phyloP scores from a whole-genome alignment of 2,113 vertebrate genomes.

The Podiceps cristatus region DNA sequence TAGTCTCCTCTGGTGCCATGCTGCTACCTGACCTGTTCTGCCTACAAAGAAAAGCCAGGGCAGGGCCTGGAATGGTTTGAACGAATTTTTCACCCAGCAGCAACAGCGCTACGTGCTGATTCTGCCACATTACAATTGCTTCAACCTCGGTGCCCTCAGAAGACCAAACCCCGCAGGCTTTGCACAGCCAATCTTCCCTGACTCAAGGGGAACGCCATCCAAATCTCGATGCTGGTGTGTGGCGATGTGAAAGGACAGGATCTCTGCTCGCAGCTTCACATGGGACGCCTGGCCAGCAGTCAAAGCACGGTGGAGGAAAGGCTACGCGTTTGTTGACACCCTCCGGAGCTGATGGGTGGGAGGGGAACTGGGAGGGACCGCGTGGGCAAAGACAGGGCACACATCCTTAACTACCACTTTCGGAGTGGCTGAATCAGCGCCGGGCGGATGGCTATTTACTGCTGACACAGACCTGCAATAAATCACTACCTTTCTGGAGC shows the following conservation, averaged over 20 bases:
- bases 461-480: slow-evolving; percentile 34
- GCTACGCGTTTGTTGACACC: background rate
- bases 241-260: background rate
- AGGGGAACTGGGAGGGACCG: background rate
- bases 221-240: rapidly evolving
- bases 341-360: background rate
- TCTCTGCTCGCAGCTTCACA: background rate
- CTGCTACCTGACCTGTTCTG: slow-evolving; percentile 13
- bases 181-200: background rate
- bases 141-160: background rate
- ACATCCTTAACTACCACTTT: background rate
- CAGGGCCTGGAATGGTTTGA: background rate
- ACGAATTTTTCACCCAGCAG: background rate
- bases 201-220: background rate
- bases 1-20: background rate
- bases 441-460: background rate
- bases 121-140: background rate
- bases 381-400: background rate
- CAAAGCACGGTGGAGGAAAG: background rate
- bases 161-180: background rate
- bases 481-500: slow-evolving; percentile 19
- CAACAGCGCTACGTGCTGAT: background rate
- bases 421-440: background rate
- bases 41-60: background rate
- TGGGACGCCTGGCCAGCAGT: background rate